Conservation (phyloP, 1,140 invertebrate species). For the Subanguina moxae region DNA sequence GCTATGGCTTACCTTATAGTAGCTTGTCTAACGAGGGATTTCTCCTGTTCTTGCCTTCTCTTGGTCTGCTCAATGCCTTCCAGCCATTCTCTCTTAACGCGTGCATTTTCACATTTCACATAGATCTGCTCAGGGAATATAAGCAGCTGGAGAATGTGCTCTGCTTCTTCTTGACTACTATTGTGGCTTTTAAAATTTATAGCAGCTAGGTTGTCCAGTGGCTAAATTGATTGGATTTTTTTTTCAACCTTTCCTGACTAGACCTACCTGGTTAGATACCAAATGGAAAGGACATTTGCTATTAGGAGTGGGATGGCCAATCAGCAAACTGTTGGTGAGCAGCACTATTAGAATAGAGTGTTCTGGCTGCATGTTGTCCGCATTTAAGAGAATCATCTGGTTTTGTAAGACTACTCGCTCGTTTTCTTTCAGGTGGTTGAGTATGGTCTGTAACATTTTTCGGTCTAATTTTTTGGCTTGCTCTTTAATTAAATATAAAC, state of each 20-base stretch:
- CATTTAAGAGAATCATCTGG: constrained; percentile 51
- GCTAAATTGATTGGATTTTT: too few relatives aligned
- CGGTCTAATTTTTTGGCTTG: constrained; percentile 9
- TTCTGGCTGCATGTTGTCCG: constrained; percentile 48
- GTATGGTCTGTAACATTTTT: constrained; percentile 35
- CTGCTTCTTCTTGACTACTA: constrained; percentile 16
- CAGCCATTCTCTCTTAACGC: constrained; percentile 80
- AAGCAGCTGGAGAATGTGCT: constrained; percentile 49
- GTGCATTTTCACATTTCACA: constrained; percentile 54
- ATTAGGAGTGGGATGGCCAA: constrained; percentile 31
- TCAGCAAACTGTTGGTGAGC: constrained; percentile 45
- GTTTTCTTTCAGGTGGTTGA: constrained; percentile 45
- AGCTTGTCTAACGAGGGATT: constrained; percentile 62
- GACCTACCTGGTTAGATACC: constrained; percentile 73
- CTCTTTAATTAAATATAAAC: constrained; percentile 6
- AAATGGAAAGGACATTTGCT: constrained; percentile 71
- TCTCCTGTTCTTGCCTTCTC: constrained; percentile 65
- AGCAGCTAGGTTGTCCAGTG: constrained; percentile 82
- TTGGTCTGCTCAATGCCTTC: constrained; percentile 83
- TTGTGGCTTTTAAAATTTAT: constrained; percentile 81
- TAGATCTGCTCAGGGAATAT: constrained; percentile 50
- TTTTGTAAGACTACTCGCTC: constrained; percentile 53
- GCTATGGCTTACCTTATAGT: constrained; percentile 63
- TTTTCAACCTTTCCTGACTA: too few relatives aligned
- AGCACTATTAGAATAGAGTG: constrained; percentile 53